Conservation (phyloP, 37 sponge, comb jelly and placozoan species). For the Crambe crambe region DNA sequence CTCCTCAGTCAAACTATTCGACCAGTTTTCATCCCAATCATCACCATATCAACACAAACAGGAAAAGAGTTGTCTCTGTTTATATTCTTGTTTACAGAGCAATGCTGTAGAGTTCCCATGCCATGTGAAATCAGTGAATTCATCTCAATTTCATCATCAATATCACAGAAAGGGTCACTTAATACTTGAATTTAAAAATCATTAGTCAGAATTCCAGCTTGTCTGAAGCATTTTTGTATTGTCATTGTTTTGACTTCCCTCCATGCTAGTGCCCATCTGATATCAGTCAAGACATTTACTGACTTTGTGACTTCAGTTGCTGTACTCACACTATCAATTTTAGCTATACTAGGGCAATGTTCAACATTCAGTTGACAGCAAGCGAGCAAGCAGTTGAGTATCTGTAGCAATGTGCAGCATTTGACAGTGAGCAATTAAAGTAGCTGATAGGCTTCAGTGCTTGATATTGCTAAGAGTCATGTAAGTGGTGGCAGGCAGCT, state of each 20-base stretch:
- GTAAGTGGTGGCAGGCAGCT: no score
- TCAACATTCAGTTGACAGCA: no score
- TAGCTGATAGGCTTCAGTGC: no score
- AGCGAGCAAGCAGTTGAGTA: no score
- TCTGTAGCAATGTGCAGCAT: no score
- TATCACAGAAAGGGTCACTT: not conserved
- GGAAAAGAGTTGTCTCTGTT: not conserved
- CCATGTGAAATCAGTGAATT: not conserved
- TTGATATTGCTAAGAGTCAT: no score
- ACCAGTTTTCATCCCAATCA: not conserved
- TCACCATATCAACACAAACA: not conserved
- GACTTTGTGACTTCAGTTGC: constrained; percentile 55
- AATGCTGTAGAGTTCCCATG: not conserved
- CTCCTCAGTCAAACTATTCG: not conserved
- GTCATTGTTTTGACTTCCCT: constrained; percentile 30
- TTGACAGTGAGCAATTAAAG: no score
- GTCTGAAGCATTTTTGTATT: constrained; percentile 61
- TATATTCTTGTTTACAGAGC: not conserved
- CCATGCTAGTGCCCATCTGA: constrained; percentile 74
- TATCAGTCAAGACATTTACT: constrained; percentile 57
- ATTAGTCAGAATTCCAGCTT: constrained; percentile 31
- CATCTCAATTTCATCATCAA: not conserved
- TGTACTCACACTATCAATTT: constrained; percentile 26
- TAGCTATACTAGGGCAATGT: constrained; percentile 33
- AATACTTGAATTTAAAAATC: not conserved